Evolutionary conservation across 2,888 invertebrate species (phyloP).

Genomic region (Unio pictorum): DNA sequence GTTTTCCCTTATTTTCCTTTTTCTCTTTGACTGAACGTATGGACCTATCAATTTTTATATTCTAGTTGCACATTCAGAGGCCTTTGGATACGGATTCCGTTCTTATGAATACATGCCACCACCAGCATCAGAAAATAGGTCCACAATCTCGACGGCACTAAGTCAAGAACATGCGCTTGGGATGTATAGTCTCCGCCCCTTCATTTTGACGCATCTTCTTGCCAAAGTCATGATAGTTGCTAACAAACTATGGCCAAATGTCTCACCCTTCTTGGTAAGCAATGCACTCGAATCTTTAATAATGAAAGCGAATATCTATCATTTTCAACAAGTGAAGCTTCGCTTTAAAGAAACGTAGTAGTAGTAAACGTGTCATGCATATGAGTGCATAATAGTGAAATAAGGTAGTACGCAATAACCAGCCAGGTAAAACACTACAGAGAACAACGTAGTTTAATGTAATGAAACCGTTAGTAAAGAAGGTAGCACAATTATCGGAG

Average conservation of each 20-base stretch:
- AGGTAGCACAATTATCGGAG: too few relatives aligned
- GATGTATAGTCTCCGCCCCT: constrained; percentile 61
- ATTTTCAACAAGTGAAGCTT: too few relatives aligned
- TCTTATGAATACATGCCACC: constrained; percentile 60
- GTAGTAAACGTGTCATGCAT: too few relatives aligned
- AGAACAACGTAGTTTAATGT: too few relatives aligned
- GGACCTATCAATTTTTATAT: not conserved
- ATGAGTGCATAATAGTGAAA: too few relatives aligned
- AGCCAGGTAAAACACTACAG: too few relatives aligned
- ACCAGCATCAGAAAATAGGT: constrained; percentile 7
- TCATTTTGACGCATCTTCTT: constrained; percentile 51
- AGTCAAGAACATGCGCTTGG: constrained; percentile 46
- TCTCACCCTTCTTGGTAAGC: constrained; percentile 54
- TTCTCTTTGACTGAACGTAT: not conserved
- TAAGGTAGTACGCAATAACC: too few relatives aligned
- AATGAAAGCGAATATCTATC: too few relatives aligned
- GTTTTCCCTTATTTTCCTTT: too few relatives aligned
- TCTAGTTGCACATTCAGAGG: constrained; percentile 61
- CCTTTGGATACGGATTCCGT: constrained; percentile 63
- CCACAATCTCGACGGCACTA: constrained; percentile 9
- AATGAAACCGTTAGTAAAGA: too few relatives aligned
- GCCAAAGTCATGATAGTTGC: constrained; percentile 32
- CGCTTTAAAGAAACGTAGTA: too few relatives aligned
- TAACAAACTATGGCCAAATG: constrained; percentile 17
- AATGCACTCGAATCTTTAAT: not conserved